phyloP scores from a whole-genome alignment of 1,140 invertebrate species.

The Pseudomyrmex pallidus region DNA sequence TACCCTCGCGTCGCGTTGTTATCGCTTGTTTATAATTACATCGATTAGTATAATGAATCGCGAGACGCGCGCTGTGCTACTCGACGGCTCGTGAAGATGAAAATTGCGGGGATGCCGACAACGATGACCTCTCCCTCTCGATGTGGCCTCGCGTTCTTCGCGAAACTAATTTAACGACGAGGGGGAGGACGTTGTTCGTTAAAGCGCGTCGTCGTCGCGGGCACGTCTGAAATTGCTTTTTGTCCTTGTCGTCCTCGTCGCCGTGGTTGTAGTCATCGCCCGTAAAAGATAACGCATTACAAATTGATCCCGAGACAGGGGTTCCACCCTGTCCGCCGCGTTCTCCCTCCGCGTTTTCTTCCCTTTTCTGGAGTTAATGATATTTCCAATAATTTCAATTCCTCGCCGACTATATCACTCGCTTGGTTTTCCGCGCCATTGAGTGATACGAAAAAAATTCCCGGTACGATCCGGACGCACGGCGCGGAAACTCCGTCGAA shows the following conservation, averaged over 20 bases:
- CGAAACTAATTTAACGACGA: slow-evolving; percentile 50
- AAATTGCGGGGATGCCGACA: slow-evolving; percentile 50
- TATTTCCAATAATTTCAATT: slow-evolving; percentile 63
- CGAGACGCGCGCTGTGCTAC: slow-evolving; percentile 22
- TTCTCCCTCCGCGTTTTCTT: background rate
- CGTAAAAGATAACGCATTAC: slow-evolving; percentile 60
- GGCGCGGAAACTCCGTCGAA: slow-evolving; percentile 32
- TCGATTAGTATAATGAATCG: slow-evolving; percentile 61
- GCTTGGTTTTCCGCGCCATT: slow-evolving; percentile 58
- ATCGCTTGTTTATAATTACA: slow-evolving; percentile 56
- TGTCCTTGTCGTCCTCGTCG: background rate
- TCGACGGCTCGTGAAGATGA: slow-evolving; percentile 26
- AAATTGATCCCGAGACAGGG: slow-evolving; percentile 48
- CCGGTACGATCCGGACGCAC: slow-evolving; percentile 29
- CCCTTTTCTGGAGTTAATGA: slow-evolving; percentile 47
- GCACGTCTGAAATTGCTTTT: slow-evolving; percentile 52
- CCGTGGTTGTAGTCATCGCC: slow-evolving; percentile 8
- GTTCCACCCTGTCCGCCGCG: background rate
- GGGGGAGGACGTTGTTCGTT: slow-evolving; percentile 54
- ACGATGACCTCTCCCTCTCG: slow-evolving; percentile 23
- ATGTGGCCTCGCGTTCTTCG: slow-evolving; percentile 29
- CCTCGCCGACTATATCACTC: slow-evolving; percentile 61
- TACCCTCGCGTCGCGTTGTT: slow-evolving; percentile 18
- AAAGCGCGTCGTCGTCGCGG: slow-evolving; percentile 33
- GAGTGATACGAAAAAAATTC: slow-evolving; percentile 67